Percentiles rank a stretch among this genome's conserved stretches.
These are phyloP conservation scores for Martes martes DNA, from an alignment of 2,113 vertebrate species.

Conservation along the genomic window DNA sequence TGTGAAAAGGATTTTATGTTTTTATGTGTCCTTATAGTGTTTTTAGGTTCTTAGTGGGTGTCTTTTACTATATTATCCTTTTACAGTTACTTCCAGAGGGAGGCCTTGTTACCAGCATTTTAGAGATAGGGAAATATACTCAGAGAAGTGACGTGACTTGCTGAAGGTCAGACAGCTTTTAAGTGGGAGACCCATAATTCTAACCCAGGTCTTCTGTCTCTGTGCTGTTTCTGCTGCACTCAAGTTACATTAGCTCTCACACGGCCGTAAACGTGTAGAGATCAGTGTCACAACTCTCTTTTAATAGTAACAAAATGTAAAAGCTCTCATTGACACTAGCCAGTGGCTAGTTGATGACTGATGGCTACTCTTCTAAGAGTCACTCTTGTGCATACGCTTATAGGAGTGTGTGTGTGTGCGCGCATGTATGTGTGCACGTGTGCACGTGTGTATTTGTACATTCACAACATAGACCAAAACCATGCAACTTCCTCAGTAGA, in stretches of 20 bases:
- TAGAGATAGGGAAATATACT: conserved; percentile 7
- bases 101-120: neutral
- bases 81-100: neutral
- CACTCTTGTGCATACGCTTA: neutral
- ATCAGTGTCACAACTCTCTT: neutral
- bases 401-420: neutral
- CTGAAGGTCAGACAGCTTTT: neutral
- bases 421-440: neutral
- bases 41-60: neutral
- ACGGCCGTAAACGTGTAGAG: neutral
- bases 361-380: neutral
- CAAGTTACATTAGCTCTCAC: conserved; percentile 2
- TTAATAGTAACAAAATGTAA: conserved; percentile 9
- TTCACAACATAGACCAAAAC: neutral
- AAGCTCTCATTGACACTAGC: neutral
- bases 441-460: neutral
- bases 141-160: conserved; percentile 21
- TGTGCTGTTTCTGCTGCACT: neutral
- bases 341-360: neutral
- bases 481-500: neutral
- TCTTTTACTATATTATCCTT: neutral
- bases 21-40: neutral
- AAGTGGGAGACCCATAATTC: neutral
- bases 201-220: neutral
- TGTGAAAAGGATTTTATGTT: neutral